Base-by-base conservation (phyloP, 2,113 vertebrate species). In the Ceuthmochares aereus region DNA sequence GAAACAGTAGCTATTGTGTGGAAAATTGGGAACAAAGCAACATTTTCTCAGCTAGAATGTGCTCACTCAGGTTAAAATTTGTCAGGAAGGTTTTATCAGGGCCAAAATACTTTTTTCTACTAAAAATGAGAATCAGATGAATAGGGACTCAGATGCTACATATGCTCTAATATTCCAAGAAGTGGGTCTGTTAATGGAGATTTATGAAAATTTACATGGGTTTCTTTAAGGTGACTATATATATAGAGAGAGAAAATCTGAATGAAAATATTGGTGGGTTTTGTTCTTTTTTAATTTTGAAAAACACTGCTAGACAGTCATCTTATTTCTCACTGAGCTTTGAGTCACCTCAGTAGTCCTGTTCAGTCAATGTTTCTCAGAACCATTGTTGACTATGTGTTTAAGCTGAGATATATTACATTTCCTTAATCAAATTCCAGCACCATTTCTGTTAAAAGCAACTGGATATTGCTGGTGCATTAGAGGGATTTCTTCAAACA, bases 131-230 rank as follows among this genome's bases (percentile, higher is more conserved):
- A 26, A 42, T 87, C 55, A 52, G 16, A 30, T 32, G 32, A 62
- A 25, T 9, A 70, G 11, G 10, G 4, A 36, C 21, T 80, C 32
- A 25, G 19, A 15, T 34, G 16, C 7, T 17, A 6, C 0, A 0
- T 4, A 58, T 16, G 3, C 13, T 34, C 9, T 36, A 6, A 7
- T 21, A 43, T 3, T 1, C 4, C 20, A 43, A 32, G 2, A 3
- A 4, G 5, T 52, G 20, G 3, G 4, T 74, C 17, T 70, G 4
- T 43, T 55, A 23, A 14, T 19, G 12, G 34, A 8, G 5, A 17
- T 16, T 63, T 62, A 43, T 43, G 25, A 60, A 85, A 88, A 69
- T 40, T 34, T 9, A 37, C 7, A 6, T 2, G 5, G 0, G 0
- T 70, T 89, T 69, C 12, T 59, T 11, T 77, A 55, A 81, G 86